Base-by-base conservation (phyloP, 2,797 vertebrate species). In the Microctenopoma lineatum region DNA sequence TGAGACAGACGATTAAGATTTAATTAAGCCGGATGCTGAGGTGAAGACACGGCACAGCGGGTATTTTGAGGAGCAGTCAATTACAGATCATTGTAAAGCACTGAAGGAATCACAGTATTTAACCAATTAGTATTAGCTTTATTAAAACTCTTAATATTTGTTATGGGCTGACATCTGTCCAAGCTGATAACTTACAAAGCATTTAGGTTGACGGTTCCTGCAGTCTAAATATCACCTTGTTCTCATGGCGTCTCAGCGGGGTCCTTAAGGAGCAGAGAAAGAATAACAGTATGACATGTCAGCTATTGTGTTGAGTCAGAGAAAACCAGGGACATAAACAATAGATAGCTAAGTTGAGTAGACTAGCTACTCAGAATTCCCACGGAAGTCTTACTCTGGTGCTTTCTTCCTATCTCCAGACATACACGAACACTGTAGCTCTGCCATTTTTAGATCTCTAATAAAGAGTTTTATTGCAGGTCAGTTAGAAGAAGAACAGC, bases 291-390 rank as follows among this genome's bases (percentile, higher is more conserved):
- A 74, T 88, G 87, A 86, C 89, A 90, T 86, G 84, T 92, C 82
- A 64, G 75, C 88, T 83, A 93, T 94, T 94, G 91, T 94, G 91
- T 90, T 81, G 61, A 86, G 83, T 91, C 84, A 90, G 86, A 91
- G 90, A 85, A 89, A 91, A 92, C 67, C 66, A 70, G 69, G 71
- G 68, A 77, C 72, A 77, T 83, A 83, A 92, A 93, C 93, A 94
- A 92, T 91, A 67, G 80, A 75, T 27, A 14, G 39, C 39, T 15
- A 41, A 41, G 39, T 15, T 41, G 39, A 41, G 39, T 41, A 41
- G 68, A 63, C 80, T 72, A 70, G 87, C 79, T 81, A 60, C 74
- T 80, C 75, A 74, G 76, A 69, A 85, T 93, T 94, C 91, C 89
- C 83, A 90, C 81, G 87, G 91, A 93, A 90, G 60, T 76, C 67